phyloP scores from a whole-genome alignment of 2,113 vertebrate species.

The Cololabis saira region DNA sequence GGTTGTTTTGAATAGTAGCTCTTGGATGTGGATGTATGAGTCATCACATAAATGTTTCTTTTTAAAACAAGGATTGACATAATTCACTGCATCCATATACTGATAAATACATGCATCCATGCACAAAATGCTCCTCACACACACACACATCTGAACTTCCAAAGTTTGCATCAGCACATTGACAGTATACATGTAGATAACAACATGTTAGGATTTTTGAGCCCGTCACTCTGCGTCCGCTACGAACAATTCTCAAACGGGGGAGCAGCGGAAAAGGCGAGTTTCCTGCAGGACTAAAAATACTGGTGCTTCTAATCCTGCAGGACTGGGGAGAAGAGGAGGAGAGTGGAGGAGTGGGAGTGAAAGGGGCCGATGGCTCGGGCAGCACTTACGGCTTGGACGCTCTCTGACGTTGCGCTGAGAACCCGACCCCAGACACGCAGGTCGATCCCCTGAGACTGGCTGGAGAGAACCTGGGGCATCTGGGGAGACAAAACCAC shows the following conservation, averaged over 20 bases:
- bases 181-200: not conserved
- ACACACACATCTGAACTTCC: not conserved
- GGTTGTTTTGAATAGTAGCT: too few relatives aligned
- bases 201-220: slow-evolving; percentile 25
- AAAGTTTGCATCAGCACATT: not conserved
- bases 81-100: too few relatives aligned
- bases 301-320: slow-evolving; percentile 50
- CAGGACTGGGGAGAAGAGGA: slow-evolving; percentile 8
- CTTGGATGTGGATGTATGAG: too few relatives aligned
- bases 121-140: too few relatives aligned
- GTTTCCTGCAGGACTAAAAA: slow-evolving; percentile 75
- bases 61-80: too few relatives aligned
- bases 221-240: slow-evolving; percentile 44
- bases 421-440: slow-evolving; percentile 86
- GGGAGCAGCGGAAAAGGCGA: slow-evolving; percentile 57
- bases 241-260: slow-evolving; percentile 30
- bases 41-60: too few relatives aligned
- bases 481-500: slow-evolving; percentile 79
- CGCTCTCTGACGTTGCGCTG: slow-evolving; percentile 81
- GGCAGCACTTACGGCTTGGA: slow-evolving; percentile 84
- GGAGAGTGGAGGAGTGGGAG: not conserved
- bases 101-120: too few relatives aligned
- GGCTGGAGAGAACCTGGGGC: slow-evolving; percentile 86
- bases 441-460: slow-evolving; percentile 84
- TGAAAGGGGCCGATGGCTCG: slow-evolving; percentile 15